Percentiles rank a stretch among this genome's conserved stretches.
These are phyloP conservation scores for Diglossa cyanea DNA, from an alignment of 2,797 vertebrate genomes.

Conservation along the genomic window DNA sequence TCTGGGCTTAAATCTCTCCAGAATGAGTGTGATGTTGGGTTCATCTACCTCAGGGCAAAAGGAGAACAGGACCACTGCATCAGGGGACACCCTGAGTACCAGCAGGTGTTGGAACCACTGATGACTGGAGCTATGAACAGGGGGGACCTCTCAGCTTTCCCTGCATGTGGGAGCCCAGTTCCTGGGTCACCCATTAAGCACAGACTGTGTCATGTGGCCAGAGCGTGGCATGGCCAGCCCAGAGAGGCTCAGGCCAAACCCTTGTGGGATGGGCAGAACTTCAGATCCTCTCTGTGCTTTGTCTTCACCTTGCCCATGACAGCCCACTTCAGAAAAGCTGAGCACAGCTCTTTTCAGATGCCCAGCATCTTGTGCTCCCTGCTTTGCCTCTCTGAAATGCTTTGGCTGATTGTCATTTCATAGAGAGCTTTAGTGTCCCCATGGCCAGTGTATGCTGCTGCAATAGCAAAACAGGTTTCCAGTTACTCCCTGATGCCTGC, in stretches of 20 bases:
- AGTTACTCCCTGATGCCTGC: neutral
- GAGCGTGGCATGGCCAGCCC: neutral
- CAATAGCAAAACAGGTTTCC: neutral
- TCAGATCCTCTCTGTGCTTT: neutral
- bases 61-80: neutral
- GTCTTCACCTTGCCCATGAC: neutral
- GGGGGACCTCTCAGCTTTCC: neutral
- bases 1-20: neutral
- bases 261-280: neutral
- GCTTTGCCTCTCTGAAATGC: neutral
- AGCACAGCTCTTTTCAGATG: neutral
- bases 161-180: neutral
- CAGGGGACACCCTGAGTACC: too few species aligned
- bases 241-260: neutral
- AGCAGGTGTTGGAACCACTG: neutral
- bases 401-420: neutral
- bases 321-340: neutral
- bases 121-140: neutral
- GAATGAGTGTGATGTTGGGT: neutral
- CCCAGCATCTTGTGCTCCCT: neutral
- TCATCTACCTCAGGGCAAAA: neutral
- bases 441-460: neutral
- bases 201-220: neutral
- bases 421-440: neutral
- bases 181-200: neutral